These are phyloP conservation scores for Formica aserva DNA, from an alignment of 2,888 invertebrate species.

Conservation along the genomic window DNA sequence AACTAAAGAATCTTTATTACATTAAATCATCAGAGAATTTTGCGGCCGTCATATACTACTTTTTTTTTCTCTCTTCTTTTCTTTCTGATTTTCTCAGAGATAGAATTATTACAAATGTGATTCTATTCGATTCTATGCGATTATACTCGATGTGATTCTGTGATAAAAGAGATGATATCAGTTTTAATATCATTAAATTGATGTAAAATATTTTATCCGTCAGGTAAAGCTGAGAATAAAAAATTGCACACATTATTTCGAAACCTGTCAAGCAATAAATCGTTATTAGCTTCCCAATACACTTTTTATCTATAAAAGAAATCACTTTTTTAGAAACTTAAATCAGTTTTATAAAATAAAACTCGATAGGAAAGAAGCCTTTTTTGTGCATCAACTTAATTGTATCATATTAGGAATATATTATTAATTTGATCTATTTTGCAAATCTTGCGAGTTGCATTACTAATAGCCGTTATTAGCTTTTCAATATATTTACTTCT, in stretches of 20 bases:
- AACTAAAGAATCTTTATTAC: conserved; percentile 26
- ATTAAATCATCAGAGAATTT: conserved; percentile 4
- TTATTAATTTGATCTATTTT: too few species aligned
- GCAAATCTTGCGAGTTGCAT: too few species aligned
- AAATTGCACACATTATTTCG: neutral
- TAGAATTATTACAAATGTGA: neutral
- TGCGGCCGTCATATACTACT: neutral
- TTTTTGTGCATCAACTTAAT: too few species aligned
- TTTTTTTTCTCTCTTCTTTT: neutral
- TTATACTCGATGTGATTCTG: neutral
- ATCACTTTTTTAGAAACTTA: too few species aligned
- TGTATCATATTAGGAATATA: too few species aligned
- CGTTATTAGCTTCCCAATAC: too few species aligned
- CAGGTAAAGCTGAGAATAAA: neutral
- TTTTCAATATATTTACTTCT: neutral
- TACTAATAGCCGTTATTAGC: neutral
- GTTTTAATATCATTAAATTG: neutral
- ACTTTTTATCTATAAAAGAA: too few species aligned
- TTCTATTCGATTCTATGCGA: neutral
- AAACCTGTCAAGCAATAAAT: neutral
- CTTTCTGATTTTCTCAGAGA: neutral
- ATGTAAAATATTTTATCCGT: neutral
- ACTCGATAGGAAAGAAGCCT: too few species aligned
- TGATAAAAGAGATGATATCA: neutral
- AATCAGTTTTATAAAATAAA: too few species aligned